Base-by-base conservation (phyloP, 2,888 invertebrate species). In the Seira ritae region DNA sequence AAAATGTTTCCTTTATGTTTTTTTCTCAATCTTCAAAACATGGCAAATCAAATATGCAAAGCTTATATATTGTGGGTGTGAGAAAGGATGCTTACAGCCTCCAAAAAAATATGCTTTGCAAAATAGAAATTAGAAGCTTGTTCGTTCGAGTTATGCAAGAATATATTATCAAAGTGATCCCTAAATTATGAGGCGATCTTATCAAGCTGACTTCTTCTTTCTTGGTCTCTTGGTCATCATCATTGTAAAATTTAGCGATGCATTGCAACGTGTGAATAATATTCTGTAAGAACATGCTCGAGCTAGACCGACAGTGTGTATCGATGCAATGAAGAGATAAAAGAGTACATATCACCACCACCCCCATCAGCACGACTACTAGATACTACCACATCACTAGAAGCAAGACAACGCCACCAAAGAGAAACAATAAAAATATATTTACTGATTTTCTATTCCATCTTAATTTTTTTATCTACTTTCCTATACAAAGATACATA, bases 401-500 rank as follows among this genome's bases (percentile, higher is more conserved):
- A 17, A 55, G 42, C 42, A 42, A 42, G 42, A 55, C 55, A 55
- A 17, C 15, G 12, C n/a, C 55, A 55, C 55, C 55, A n/a, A n/a
- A 42, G 12, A 42, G 42, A 42, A 12, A 55, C 3, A 55, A 55
- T 55, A 55, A n/a, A 17, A 17, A 31, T 31, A 55, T 55, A 12
- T 55, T 17, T 55, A 17, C 6, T 55, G 55, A 55, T 55, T 55
- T 55, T 55, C 55, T 55, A 55, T 55, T 55, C 55, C 55, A 2
- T 12, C 55, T 55, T 31, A 31, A 31, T 31, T 12, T 55, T 42
- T 55, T 55, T 55, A 55, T 55, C 55, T 55, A 3, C 17, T 3
- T 55, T 55, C 55, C 55, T 55, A 55, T 55, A 55, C 55, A 55
- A 55, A 55, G 55, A 17, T 55, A 55, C 55, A 55, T 12, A 55